Base-by-base conservation (phyloP, 1,140 invertebrate genomes). In the Papilio aristodemus region DNA sequence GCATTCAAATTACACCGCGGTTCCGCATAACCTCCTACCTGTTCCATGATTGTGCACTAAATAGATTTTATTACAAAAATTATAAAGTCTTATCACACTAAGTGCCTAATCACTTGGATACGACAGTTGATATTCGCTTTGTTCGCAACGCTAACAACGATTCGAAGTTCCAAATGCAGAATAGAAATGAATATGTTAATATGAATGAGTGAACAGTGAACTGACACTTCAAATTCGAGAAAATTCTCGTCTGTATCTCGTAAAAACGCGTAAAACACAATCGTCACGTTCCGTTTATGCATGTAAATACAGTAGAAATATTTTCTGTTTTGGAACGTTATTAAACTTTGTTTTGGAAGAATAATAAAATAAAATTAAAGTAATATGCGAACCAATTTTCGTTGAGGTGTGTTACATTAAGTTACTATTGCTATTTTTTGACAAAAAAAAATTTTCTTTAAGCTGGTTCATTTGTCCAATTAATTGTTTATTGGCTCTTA, bases 21-120 rank as follows among this genome's bases (percentile, higher is more conserved):
- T 72, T 82, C 78, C 68, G 78, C 78, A 88, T 90, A 90, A 89
- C 87, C 88, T 88, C 78, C 76, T 82, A 90, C 88, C 86, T 89
- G 84, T 67, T 89, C 86, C 88, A 90, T 90, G 71, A 81, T 83
- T 68, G 62, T 67, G 72, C 71, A 74, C 43, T 38, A 46, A 70
- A 67, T 70, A 63, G 64, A 19, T 67, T 41, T 66, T 71, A 69
- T 43, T 63, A 72, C 43, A 67, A 73, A 67, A 66, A 41, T 67
- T 54, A 46, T 32, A 37, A 36, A 19, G 22, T 63, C 67, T 69
- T 63, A 25, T 67, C 57, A 68, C 37, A 46, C 57, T 46, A 66
- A 64, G 37, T 71, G 68, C 58, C 66, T 39, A 54, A 58, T 46
- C 36, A 68, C 60, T 71, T 60, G 22, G 32, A 27, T 22, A 50